Percentiles rank a stretch among this genome's conserved stretches.
Conservation (phyloP, 2,888 invertebrate species). For the Agrochola circellaris region DNA sequence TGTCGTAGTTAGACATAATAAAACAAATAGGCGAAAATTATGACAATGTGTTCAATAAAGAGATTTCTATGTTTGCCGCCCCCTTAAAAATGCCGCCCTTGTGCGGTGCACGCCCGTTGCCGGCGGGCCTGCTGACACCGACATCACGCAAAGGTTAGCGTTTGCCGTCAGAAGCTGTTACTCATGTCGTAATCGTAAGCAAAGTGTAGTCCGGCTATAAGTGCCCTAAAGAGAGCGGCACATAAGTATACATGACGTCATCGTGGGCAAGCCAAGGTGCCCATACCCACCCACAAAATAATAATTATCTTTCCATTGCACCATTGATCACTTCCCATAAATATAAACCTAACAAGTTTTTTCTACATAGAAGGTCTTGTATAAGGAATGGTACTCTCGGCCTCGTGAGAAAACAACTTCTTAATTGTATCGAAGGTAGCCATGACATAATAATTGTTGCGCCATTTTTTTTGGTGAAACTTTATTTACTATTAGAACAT, state of each 20-base stretch:
- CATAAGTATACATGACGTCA: not conserved
- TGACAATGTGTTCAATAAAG: too few relatives aligned
- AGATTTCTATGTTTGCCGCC: too few relatives aligned
- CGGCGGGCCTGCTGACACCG: too few relatives aligned
- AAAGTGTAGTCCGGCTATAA: not conserved
- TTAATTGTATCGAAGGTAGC: constrained; percentile 49
- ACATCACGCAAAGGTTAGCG: not conserved
- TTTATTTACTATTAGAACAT: constrained; percentile 29
- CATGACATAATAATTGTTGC: constrained; percentile 54
- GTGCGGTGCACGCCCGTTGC: too few relatives aligned
- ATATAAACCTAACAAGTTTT: constrained; percentile 39
- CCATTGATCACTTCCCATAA: constrained; percentile 42
- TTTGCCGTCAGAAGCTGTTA: not conserved
- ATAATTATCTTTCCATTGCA: constrained; percentile 38
- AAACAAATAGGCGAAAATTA: too few relatives aligned
- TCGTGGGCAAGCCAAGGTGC: constrained; percentile 34
- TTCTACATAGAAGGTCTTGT: constrained; percentile 51
- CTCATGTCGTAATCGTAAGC: not conserved
- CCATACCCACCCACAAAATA: constrained; percentile 25
- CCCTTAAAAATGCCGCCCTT: too few relatives aligned
- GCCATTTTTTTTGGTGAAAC: constrained; percentile 45
- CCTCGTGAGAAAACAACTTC: constrained; percentile 38
- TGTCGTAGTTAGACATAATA: too few relatives aligned
- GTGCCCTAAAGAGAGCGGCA: not conserved
- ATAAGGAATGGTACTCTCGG: constrained; percentile 29